These are phyloP conservation scores for Ceratothoa steindachneri DNA, from an alignment of 2,888 invertebrate genomes.

Conservation along the genomic window DNA sequence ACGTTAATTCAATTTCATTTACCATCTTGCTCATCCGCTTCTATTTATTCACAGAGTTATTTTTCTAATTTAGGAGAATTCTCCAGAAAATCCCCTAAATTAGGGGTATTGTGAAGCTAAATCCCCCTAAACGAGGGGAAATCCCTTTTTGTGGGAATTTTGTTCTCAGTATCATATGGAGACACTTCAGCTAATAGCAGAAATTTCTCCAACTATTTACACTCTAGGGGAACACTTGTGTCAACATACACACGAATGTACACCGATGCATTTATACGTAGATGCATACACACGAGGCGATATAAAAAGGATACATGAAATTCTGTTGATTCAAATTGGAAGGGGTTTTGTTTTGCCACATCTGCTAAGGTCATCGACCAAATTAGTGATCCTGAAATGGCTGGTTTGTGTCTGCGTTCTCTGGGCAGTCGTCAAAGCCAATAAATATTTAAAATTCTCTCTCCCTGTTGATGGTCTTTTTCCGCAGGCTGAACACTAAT, in stretches of 20 bases:
- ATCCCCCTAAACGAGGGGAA: slow-evolving; percentile 13
- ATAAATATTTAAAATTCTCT: too few relatives aligned
- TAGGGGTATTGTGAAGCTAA: slow-evolving; percentile 8
- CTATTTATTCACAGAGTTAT: slow-evolving; percentile 3
- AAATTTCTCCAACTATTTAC: slow-evolving; percentile 8
- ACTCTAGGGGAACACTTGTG: slow-evolving; percentile 5
- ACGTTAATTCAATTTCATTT: not conserved
- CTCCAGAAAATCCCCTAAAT: slow-evolving; percentile 7
- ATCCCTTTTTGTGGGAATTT: slow-evolving; percentile 15
- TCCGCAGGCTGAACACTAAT: too few relatives aligned
- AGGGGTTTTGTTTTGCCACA: too few relatives aligned
- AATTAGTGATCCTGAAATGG: too few relatives aligned
- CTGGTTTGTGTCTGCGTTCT: too few relatives aligned
- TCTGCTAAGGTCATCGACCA: too few relatives aligned
- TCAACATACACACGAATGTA: not conserved
- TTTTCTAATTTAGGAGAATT: slow-evolving; percentile 12
- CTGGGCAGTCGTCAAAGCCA: too few relatives aligned
- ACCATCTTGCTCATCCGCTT: not conserved
- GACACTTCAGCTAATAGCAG: slow-evolving; percentile 11
- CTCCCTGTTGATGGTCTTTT: too few relatives aligned
- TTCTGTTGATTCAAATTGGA: too few relatives aligned
- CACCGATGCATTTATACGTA: not conserved
- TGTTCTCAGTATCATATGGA: slow-evolving; percentile 3
- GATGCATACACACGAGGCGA: not conserved
- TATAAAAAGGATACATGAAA: too few relatives aligned